A percentile compares a stretch with the other conserved stretches of the same genome.
Conservation (phyloP, 1,140 invertebrate genomes). For the Neodiprion lecontei region DNA sequence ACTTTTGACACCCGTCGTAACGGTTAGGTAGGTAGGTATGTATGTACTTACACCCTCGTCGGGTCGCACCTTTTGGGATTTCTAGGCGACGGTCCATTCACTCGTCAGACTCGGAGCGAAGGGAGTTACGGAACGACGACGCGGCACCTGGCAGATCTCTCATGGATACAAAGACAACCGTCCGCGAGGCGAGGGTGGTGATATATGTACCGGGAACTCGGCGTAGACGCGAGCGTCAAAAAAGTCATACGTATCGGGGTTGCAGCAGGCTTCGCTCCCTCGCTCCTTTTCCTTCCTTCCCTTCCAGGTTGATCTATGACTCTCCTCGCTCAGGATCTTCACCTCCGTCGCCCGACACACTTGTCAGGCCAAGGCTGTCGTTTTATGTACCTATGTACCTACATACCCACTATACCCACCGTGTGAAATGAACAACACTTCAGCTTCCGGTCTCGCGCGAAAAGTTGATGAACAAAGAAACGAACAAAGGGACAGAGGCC, state of each 20-base stretch:
- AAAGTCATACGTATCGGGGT: neutral
- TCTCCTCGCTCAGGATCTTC: neutral
- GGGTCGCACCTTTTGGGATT: too few relatives aligned
- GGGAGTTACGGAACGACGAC: neutral
- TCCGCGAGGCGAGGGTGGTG: neutral
- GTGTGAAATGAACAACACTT: conserved; percentile 2
- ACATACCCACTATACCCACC: neutral
- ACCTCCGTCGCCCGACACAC: neutral
- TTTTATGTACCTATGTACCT: too few relatives aligned
- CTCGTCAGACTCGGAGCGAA: neutral
- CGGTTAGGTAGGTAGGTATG: too few relatives aligned
- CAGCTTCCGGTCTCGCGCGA: neutral
- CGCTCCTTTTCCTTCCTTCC: neutral
- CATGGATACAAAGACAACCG: conserved; percentile 4
- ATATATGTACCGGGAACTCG: conserved; percentile 1
- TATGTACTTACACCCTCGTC: too few relatives aligned
- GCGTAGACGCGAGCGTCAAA: neutral
- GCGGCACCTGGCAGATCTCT: conserved; percentile 1
- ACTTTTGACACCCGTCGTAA: neutral
- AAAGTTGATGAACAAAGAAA: neutral
- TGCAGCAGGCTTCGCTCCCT: neutral
- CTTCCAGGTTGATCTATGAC: neutral
- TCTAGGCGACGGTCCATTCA: too few relatives aligned
- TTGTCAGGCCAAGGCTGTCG: neutral
- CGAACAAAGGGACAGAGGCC: neutral